Conservation (phyloP, 2,888 invertebrate genomes). For the Machimus rusticus region DNA sequence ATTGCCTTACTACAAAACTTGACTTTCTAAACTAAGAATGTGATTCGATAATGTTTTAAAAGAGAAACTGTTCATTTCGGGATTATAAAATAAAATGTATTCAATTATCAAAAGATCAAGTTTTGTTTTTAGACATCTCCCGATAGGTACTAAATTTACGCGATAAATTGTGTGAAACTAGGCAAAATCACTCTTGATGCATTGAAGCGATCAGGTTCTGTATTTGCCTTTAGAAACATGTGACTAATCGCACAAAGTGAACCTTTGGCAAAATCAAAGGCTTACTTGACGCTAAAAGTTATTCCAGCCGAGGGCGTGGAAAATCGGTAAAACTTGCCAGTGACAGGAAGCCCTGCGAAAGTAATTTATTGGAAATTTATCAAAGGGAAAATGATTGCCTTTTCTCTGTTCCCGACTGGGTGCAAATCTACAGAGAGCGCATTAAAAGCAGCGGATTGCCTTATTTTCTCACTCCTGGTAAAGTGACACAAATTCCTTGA, state of each 20-base stretch:
- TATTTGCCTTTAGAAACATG: neutral
- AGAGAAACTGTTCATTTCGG: too few relatives aligned
- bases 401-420: neutral
- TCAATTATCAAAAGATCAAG: neutral
- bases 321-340: neutral
- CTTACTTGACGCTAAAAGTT: neutral
- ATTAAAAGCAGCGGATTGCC: neutral
- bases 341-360: neutral
- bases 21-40: too few relatives aligned
- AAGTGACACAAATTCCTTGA: neutral
- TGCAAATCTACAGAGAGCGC: neutral
- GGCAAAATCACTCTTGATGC: neutral
- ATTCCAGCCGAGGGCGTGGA: neutral
- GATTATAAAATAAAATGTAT: neutral
- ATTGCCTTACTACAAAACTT: too few relatives aligned
- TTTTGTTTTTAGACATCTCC: neutral
- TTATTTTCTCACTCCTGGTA: neutral
- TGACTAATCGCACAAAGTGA: neutral
- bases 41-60: too few relatives aligned
- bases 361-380: neutral
- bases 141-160: neutral
- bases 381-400: neutral
- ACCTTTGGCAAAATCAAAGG: neutral
- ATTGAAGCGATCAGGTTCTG: neutral
- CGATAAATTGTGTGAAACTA: neutral